Percentiles rank a stretch among this genome's conserved stretches.
phyloP scores from a whole-genome alignment of 2,113 vertebrate genomes.

The Sander lucioperca region DNA sequence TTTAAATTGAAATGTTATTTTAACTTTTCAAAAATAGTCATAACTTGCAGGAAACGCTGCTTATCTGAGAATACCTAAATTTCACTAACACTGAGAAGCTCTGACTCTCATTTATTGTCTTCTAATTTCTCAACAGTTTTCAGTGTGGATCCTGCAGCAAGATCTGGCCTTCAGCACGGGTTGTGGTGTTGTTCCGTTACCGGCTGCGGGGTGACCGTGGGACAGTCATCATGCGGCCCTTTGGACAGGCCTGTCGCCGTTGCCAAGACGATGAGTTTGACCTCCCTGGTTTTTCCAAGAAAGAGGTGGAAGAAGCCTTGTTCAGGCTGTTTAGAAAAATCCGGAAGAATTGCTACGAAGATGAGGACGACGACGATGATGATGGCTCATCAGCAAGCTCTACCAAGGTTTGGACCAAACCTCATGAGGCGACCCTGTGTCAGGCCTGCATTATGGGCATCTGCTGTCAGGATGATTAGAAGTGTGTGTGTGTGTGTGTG shows the following conservation, averaged over 20 bases:
- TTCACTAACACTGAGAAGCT: neutral
- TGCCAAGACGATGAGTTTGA: conserved; percentile 33
- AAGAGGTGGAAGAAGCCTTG: conserved; percentile 37
- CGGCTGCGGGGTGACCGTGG: conserved; percentile 56
- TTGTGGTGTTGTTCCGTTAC: conserved; percentile 72
- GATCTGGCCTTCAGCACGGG: conserved; percentile 64
- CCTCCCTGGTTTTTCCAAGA: conserved; percentile 49
- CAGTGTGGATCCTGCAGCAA: conserved; percentile 54
- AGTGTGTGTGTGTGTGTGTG: conserved; percentile 6
- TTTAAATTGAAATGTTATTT: neutral
- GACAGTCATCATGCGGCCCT: conserved; percentile 72
- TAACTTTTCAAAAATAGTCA: neutral
- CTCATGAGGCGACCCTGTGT: conserved; percentile 56
- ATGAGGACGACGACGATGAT: neutral
- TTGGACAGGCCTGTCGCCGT: conserved; percentile 64
- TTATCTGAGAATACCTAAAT: neutral
- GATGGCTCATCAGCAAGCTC: neutral
- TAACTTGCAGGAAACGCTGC: neutral
- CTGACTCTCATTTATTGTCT: neutral
- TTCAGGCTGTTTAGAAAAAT: conserved; percentile 62
- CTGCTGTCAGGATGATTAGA: conserved; percentile 33
- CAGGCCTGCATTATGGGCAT: conserved; percentile 54
- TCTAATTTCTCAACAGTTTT: conserved; percentile 56
- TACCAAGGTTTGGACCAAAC: conserved; percentile 36
- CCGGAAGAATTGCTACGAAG: conserved; percentile 69